Conservation (phyloP, 2,888 invertebrate species). For the Pteria penguin region DNA sequence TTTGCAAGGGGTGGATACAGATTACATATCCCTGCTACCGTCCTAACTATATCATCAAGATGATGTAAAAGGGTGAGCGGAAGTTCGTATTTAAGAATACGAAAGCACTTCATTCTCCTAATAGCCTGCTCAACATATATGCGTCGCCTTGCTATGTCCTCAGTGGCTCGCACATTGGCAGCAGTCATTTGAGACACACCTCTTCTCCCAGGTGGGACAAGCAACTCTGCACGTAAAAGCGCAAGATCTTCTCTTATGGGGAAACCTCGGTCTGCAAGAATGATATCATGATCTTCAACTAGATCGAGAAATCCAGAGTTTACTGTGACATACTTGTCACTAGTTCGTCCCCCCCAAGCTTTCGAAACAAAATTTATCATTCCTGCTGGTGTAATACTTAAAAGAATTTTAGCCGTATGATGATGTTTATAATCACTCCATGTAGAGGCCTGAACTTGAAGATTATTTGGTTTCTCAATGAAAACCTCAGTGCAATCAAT, state of each 20-base stretch:
- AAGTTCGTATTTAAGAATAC: slow-evolving; percentile 4
- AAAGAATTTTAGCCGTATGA: slow-evolving; percentile 12
- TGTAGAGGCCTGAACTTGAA: background rate
- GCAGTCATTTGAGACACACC: slow-evolving; percentile 7
- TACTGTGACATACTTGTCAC: slow-evolving; percentile 5
- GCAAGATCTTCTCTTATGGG: slow-evolving; percentile 12
- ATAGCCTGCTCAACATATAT: slow-evolving; percentile 19
- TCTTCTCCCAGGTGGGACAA: slow-evolving; percentile 13
- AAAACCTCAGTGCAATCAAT: slow-evolving; percentile 11
- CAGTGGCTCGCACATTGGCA: background rate
- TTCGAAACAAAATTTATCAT: slow-evolving; percentile 19
- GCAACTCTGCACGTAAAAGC: background rate
- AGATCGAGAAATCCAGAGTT: slow-evolving; percentile 6
- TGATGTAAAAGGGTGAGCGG: background rate
- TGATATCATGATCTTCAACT: slow-evolving; percentile 2
- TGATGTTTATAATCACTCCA: slow-evolving; percentile 24
- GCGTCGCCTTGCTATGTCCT: background rate
- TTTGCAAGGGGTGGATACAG: slow-evolving; percentile 9
- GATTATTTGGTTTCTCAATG: slow-evolving; percentile 2
- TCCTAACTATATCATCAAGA: slow-evolving; percentile 4
- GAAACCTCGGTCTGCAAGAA: slow-evolving; percentile 12
- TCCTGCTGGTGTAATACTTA: slow-evolving; percentile 15
- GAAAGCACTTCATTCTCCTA: slow-evolving; percentile 3
- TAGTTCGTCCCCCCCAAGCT: slow-evolving; percentile 1
- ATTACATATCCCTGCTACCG: background rate